These are phyloP conservation scores for Eupeodes latifasciatus DNA, from an alignment of 2,888 invertebrate genomes.

Conservation along the genomic window DNA sequence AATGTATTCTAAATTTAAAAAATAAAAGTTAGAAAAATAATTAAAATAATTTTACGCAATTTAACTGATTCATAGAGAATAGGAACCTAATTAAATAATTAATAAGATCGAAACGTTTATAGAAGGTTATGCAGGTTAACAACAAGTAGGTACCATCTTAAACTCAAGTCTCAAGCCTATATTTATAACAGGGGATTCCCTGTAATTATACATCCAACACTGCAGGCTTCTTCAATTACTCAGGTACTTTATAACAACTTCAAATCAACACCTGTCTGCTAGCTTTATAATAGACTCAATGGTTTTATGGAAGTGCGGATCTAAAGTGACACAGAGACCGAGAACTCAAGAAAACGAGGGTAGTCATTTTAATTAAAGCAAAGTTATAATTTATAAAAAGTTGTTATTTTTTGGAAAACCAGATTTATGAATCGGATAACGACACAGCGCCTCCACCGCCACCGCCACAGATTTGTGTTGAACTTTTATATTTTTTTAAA, in stretches of 20 bases:
- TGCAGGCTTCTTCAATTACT: background rate
- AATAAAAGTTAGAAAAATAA: background rate
- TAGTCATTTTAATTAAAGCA: slow-evolving; percentile 11
- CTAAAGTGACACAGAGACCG: slow-evolving; percentile 36
- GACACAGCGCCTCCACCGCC: background rate
- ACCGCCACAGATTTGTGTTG: background rate
- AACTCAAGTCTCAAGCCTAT: background rate
- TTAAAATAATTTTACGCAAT: slow-evolving; percentile 3
- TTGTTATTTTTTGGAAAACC: slow-evolving; percentile 69
- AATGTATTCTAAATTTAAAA: background rate
- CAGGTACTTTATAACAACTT: background rate
- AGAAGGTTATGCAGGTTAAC: background rate
- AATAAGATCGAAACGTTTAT: background rate
- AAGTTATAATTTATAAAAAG: slow-evolving; percentile 26
- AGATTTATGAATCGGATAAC: slow-evolving; percentile 52
- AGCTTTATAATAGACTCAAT: background rate
- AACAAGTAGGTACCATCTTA: slow-evolving; percentile 32
- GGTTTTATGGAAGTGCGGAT: slow-evolving; percentile 22
- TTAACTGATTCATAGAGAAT: slow-evolving; percentile 11
- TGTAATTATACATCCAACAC: background rate
- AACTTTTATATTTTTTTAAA: slow-evolving; percentile 31
- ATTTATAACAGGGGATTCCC: slow-evolving; percentile 9
- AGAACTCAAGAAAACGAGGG: slow-evolving; percentile 4
- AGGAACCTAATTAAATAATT: background rate
- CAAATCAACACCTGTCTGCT: slow-evolving; percentile 18